These are phyloP conservation scores for Gambusia yucatana DNA, from an alignment of 2,797 vertebrate species.

Conservation along the genomic window DNA sequence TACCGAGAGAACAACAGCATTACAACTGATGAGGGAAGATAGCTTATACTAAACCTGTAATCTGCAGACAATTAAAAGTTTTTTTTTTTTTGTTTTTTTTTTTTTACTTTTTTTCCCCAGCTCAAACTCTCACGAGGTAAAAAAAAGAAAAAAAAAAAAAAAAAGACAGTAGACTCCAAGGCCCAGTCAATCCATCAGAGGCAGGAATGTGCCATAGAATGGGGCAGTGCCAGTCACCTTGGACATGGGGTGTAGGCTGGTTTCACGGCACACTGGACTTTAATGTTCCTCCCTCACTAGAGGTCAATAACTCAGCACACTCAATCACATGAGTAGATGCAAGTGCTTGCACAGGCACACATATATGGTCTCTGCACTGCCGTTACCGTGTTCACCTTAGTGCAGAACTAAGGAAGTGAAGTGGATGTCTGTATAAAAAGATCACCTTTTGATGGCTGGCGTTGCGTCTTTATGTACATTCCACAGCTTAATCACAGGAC, in stretches of 20 bases:
- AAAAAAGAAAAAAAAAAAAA: background rate
- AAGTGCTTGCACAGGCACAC: conserved; percentile 9
- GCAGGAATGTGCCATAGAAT: conserved; percentile 63
- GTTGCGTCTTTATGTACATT: conserved; percentile 36
- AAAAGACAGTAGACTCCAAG: conserved; percentile 43
- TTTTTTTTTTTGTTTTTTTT: background rate
- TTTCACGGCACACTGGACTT: conserved; percentile 76
- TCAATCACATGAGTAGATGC: conserved; percentile 56
- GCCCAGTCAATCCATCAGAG: conserved; percentile 74
- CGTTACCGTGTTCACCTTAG: conserved; percentile 18
- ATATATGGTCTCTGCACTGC: conserved; percentile 5
- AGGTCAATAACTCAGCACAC: conserved; percentile 72
- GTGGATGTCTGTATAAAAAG: conserved; percentile 42
- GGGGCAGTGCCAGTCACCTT: conserved; percentile 76
- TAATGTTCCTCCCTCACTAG: conserved; percentile 71
- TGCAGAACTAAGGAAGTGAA: conserved; percentile 26
- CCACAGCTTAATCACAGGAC: conserved; percentile 45
- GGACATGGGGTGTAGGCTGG: conserved; percentile 68
- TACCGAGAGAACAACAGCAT: conserved; percentile 42
- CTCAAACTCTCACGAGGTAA: conserved; percentile 4
- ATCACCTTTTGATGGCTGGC: conserved; percentile 50
- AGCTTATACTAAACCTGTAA: conserved; percentile 31
- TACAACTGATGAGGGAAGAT: conserved; percentile 52
- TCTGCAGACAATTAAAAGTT: conserved; percentile 46
- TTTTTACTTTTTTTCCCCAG: conserved; percentile 4